Percentiles rank a stretch among this genome's conserved stretches.
Evolutionary conservation across 1,140 invertebrate species (phyloP).

Genomic region (Ostrea denselamellosa): DNA sequence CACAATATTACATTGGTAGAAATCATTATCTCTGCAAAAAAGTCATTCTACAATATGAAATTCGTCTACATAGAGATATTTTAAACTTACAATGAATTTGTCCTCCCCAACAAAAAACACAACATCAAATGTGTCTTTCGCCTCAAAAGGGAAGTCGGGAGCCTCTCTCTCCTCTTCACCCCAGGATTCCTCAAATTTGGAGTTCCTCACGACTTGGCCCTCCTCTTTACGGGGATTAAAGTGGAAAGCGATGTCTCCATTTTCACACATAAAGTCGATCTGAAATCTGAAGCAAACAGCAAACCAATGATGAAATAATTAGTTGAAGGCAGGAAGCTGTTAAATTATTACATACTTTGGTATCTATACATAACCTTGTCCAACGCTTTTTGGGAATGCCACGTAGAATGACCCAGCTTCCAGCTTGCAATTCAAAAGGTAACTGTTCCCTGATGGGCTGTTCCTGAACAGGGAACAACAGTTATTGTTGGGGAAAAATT

Average conservation of each 20-base stretch:
- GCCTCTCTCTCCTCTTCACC: slow-evolving; percentile 86
- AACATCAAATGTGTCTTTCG: slow-evolving; percentile 86
- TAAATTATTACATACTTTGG: neutral
- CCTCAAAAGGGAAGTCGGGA: slow-evolving; percentile 82
- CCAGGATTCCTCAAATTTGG: slow-evolving; percentile 83
- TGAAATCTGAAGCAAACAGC: slow-evolving; percentile 80
- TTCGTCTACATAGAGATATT: neutral
- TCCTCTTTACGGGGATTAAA: slow-evolving; percentile 82
- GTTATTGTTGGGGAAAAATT: neutral
- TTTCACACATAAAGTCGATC: slow-evolving; percentile 86
- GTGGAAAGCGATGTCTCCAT: slow-evolving; percentile 87
- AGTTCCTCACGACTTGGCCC: slow-evolving; percentile 85
- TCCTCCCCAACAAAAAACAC: slow-evolving; percentile 85
- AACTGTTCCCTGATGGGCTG: slow-evolving; percentile 59
- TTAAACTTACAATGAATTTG: slow-evolving; percentile 76
- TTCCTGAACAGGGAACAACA: slow-evolving; percentile 52
- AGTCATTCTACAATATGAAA: neutral
- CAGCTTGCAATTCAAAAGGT: slow-evolving; percentile 51
- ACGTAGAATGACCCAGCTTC: slow-evolving; percentile 60
- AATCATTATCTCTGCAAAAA: neutral
- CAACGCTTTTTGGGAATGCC: slow-evolving; percentile 63
- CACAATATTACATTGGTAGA: neutral
- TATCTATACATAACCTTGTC: slow-evolving; percentile 46
- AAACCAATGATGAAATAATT: neutral
- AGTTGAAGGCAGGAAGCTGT: neutral